Conservation (phyloP, 1,140 invertebrate species). For the Nasonia longicornis region DNA sequence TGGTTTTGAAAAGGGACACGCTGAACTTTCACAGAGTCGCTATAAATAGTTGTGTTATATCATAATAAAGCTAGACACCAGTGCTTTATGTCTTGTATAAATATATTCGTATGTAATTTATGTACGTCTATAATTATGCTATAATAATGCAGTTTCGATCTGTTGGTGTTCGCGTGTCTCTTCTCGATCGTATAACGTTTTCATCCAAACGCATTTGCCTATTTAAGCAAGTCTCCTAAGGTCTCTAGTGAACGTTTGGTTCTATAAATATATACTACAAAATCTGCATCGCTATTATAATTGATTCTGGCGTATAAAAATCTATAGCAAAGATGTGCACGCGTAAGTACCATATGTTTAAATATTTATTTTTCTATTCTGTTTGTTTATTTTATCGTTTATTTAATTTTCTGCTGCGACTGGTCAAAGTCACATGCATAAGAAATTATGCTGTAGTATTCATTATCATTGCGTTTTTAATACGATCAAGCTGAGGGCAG, state of each 20-base stretch:
- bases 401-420: neutral
- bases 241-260: slow-evolving; percentile 21
- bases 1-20: neutral
- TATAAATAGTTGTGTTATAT: neutral
- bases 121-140: neutral
- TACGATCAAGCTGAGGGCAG: neutral
- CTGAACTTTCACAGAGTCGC: neutral
- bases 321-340: slow-evolving; percentile 26
- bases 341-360: slow-evolving; percentile 39
- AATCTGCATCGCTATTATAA: slow-evolving; percentile 29
- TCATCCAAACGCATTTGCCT: slow-evolving; percentile 7
- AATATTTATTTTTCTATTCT: slow-evolving; percentile 4
- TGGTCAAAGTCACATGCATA: neutral
- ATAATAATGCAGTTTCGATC: neutral
- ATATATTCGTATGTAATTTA: neutral
- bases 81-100: neutral
- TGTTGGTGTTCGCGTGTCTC: neutral
- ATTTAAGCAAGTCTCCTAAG: slow-evolving; percentile 17
- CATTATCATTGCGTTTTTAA: neutral
- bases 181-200: neutral
- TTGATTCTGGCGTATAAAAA: slow-evolving; percentile 37
- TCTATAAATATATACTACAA: slow-evolving; percentile 37
- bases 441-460: neutral
- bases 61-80: neutral
- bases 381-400: neutral